Evolutionary conservation across 2,113 vertebrate genomes (phyloP).

Genomic region (Boulengeromyrus knoepffleri): DNA sequence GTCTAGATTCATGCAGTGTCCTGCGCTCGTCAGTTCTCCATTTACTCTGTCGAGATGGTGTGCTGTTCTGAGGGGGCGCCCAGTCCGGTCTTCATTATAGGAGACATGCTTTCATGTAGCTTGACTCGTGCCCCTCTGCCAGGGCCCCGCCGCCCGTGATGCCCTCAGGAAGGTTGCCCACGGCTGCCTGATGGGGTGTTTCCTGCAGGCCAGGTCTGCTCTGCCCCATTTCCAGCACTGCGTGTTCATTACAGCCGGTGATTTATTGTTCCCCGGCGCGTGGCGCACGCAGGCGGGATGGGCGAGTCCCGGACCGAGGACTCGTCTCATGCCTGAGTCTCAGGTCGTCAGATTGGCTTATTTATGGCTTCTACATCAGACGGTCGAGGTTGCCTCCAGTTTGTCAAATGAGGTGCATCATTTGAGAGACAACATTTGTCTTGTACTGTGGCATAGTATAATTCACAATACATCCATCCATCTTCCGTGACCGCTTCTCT

Average conservation of each 20-base stretch:
- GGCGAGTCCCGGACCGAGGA: neutral
- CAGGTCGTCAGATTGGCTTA: neutral
- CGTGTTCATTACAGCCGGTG: neutral
- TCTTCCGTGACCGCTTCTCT: neutral
- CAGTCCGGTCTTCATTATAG: neutral
- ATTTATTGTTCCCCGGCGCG: neutral
- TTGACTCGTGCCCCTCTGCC: neutral
- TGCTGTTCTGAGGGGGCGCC: neutral
- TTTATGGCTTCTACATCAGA: neutral
- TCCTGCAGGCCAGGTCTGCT: neutral
- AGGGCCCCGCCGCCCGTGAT: neutral
- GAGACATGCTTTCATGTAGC: neutral
- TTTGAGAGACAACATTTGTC: conserved; percentile 1
- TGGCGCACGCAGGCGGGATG: neutral
- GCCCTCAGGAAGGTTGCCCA: neutral
- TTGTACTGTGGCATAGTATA: neutral
- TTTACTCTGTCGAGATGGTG: neutral
- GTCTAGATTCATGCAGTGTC: neutral
- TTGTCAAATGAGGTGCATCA: neutral
- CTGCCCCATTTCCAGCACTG: neutral
- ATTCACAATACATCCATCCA: neutral
- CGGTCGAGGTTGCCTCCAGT: neutral
- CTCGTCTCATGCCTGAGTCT: neutral
- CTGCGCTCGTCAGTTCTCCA: no score
- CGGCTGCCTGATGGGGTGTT: neutral